These are phyloP conservation scores for Coleophora flavipennella DNA, from an alignment of 2,888 invertebrate genomes.

Conservation along the genomic window DNA sequence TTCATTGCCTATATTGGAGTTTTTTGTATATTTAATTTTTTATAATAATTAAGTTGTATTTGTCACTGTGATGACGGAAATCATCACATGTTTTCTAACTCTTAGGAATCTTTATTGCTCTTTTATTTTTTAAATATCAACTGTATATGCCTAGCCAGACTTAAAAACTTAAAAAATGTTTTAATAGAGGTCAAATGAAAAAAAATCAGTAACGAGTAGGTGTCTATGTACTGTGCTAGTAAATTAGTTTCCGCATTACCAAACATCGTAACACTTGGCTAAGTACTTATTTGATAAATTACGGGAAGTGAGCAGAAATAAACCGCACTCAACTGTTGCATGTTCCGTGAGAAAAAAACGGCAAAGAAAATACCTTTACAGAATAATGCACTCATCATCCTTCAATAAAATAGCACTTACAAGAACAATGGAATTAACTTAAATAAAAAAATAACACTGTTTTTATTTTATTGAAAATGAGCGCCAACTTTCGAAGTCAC, in stretches of 20 bases:
- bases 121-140: too few relatives aligned
- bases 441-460: not conserved
- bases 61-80: too few relatives aligned
- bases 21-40: too few relatives aligned
- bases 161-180: conserved; percentile 1
- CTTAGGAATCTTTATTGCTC: too few relatives aligned
- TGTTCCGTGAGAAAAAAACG: conserved; percentile 6
- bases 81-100: too few relatives aligned
- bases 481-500: too few relatives aligned
- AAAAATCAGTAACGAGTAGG: too few relatives aligned
- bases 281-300: conserved; percentile 7
- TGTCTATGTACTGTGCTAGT: not conserved
- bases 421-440: not conserved
- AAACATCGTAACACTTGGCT: conserved; percentile 5
- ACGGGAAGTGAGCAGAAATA: conserved; percentile 6
- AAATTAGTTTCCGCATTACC: conserved; percentile 6
- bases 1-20: too few relatives aligned
- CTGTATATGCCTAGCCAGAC: too few relatives aligned
- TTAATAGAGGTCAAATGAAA: too few relatives aligned
- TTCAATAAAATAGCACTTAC: not conserved
- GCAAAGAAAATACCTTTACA: not conserved
- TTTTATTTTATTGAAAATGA: not conserved
- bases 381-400: not conserved
- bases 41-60: too few relatives aligned
- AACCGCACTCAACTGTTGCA: conserved; percentile 8